A percentile compares a stretch with the other conserved stretches of the same genome.
Evolutionary conservation across 1,140 invertebrate species (phyloP).

Genomic region (Drosophila bifasciata): DNA sequence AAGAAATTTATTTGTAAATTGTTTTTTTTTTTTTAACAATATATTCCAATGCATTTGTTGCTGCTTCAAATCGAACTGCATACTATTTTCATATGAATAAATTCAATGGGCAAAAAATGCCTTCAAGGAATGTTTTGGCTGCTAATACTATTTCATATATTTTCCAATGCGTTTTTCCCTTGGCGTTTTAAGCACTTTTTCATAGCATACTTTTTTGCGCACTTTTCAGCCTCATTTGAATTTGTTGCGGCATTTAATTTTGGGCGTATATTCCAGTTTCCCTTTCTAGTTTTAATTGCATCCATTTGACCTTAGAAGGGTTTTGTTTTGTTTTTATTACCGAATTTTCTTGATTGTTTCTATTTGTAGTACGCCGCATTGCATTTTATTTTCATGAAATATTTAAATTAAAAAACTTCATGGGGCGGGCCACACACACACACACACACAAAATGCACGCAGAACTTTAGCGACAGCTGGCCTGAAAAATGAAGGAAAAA

Average conservation of each 20-base stretch:
- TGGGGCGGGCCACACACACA: no score
- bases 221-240: neutral
- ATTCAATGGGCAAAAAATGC: no score
- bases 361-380: slow-evolving; percentile 8
- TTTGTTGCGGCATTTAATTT: slow-evolving; percentile 11
- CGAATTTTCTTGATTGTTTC: neutral
- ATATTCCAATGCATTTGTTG: neutral
- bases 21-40: no score
- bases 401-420: slow-evolving; percentile 68
- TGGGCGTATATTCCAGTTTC: slow-evolving; percentile 12
- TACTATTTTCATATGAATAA: neutral
- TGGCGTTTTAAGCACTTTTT: neutral
- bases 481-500: slow-evolving; percentile 47
- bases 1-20: slow-evolving; percentile 1
- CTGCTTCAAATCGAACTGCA: neutral
- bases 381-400: slow-evolving; percentile 59
- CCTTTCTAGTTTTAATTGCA: slow-evolving; percentile 22
- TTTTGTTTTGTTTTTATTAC: neutral
- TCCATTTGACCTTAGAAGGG: slow-evolving; percentile 38
- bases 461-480: slow-evolving; percentile 59
- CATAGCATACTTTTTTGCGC: slow-evolving; percentile 10
- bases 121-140: no score
- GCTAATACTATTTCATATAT: neutral
- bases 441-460: slow-evolving; percentile 61
- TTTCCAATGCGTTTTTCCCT: slow-evolving; percentile 3